phyloP scores from a whole-genome alignment of 2,113 vertebrate species.

The Toxostoma redivivum region DNA sequence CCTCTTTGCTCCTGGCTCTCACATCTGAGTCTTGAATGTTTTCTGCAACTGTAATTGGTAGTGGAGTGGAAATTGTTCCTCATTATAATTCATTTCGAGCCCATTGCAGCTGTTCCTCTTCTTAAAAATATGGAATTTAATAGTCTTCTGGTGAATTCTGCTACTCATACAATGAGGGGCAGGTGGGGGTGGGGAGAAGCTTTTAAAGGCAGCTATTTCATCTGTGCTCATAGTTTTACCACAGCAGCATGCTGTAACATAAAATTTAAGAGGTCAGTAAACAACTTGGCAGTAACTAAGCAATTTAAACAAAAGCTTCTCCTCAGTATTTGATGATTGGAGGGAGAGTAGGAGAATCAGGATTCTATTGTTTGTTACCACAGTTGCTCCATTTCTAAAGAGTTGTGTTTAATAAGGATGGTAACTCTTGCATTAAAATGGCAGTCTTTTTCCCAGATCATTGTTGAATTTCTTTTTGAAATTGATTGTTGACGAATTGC shows the following conservation, averaged over 20 bases:
- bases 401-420: neutral
- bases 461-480: neutral
- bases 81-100: neutral
- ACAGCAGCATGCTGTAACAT: neutral
- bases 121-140: neutral
- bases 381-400: neutral
- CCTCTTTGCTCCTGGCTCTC: neutral
- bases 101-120: neutral
- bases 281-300: neutral
- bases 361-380: neutral
- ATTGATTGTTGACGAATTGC: neutral
- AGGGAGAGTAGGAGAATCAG: neutral
- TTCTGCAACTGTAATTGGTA: neutral
- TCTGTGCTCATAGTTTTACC: neutral
- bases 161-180: neutral
- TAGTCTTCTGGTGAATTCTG: neutral
- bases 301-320: constrained; percentile 10
- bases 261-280: constrained; percentile 44
- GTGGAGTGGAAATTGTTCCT: neutral
- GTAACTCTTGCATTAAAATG: neutral
- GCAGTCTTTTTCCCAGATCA: neutral
- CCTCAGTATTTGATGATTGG: neutral
- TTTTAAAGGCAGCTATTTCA: neutral
- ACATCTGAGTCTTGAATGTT: neutral
- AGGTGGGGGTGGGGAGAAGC: neutral